A percentile compares a stretch with the other conserved stretches of the same genome.
phyloP scores from a whole-genome alignment of 1,140 invertebrate genomes.

The Harlomillsia oculata region DNA sequence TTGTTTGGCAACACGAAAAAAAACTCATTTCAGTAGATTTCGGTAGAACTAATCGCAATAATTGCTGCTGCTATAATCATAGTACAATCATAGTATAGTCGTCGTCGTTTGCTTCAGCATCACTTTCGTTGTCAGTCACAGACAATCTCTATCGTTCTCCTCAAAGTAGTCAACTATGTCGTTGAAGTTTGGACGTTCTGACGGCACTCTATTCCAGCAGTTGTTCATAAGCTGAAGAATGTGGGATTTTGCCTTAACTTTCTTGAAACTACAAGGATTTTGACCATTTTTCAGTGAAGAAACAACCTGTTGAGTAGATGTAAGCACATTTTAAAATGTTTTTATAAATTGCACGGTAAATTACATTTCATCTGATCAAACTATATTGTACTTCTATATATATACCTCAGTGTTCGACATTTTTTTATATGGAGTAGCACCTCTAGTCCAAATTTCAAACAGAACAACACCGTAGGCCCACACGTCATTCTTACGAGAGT shows the following conservation, averaged over 20 bases:
- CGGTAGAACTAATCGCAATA: too few species aligned
- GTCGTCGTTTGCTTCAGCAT: too few species aligned
- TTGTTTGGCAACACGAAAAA: too few species aligned
- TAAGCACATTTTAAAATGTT: not conserved
- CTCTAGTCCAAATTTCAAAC: conserved; percentile 19
- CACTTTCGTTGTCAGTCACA: too few species aligned
- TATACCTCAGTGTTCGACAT: not conserved
- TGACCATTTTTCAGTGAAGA: not conserved
- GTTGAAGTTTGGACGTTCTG: not conserved
- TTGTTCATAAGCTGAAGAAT: not conserved
- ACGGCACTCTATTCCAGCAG: not conserved
- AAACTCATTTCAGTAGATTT: too few species aligned
- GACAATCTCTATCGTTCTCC: too few species aligned
- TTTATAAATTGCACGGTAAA: not conserved
- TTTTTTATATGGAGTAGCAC: conserved; percentile 1
- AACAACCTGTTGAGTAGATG: not conserved
- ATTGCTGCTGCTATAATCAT: too few species aligned
- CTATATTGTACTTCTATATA: not conserved
- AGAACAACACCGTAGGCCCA: conserved; percentile 19
- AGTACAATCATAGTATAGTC: too few species aligned
- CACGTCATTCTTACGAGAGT: not conserved
- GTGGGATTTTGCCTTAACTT: not conserved
- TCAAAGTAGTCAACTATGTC: not conserved
- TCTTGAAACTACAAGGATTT: not conserved
- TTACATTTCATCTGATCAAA: not conserved